These are phyloP conservation scores for Thereva unica DNA, from an alignment of 2,888 invertebrate genomes.

Conservation along the genomic window DNA sequence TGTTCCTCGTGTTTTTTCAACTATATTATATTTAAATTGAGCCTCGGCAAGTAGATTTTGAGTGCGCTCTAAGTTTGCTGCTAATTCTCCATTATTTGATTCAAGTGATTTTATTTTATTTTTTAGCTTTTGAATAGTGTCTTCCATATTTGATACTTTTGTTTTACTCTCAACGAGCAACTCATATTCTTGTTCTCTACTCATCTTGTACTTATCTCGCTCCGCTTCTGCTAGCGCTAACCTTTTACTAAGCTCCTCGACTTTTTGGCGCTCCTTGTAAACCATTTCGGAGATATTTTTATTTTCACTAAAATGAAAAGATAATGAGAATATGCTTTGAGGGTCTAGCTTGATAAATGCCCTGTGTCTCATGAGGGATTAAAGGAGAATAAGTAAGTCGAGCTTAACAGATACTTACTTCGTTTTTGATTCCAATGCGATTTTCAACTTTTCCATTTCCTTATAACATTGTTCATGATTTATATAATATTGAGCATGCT, in stretches of 20 bases:
- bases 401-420: slow-evolving; percentile 53
- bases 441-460: slow-evolving; percentile 50
- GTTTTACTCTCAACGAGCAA: slow-evolving; percentile 61
- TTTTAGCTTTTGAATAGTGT: slow-evolving; percentile 50
- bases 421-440: slow-evolving; percentile 59
- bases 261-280: slow-evolving; percentile 47
- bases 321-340: background rate
- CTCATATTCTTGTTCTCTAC: slow-evolving; percentile 67
- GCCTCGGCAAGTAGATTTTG: slow-evolving; percentile 62
- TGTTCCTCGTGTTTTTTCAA: slow-evolving; percentile 50
- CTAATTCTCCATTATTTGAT: slow-evolving; percentile 59
- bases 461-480: background rate
- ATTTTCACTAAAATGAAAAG: slow-evolving; percentile 49
- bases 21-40: slow-evolving; percentile 55
- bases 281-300: slow-evolving; percentile 57
- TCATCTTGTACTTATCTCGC: slow-evolving; percentile 63
- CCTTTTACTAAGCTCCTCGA: slow-evolving; percentile 61
- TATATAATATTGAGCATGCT: background rate
- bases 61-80: slow-evolving; percentile 62
- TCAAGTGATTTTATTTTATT: slow-evolving; percentile 57
- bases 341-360: too few relatives aligned
- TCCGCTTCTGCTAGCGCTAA: slow-evolving; percentile 65
- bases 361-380: too few relatives aligned
- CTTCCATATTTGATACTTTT: slow-evolving; percentile 54
- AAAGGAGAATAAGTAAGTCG: too few relatives aligned